Evolutionary conservation across 1,140 invertebrate species (phyloP), one percentile per base, ranked within the genome.

Genomic region (Eumaeus atala): DNA sequence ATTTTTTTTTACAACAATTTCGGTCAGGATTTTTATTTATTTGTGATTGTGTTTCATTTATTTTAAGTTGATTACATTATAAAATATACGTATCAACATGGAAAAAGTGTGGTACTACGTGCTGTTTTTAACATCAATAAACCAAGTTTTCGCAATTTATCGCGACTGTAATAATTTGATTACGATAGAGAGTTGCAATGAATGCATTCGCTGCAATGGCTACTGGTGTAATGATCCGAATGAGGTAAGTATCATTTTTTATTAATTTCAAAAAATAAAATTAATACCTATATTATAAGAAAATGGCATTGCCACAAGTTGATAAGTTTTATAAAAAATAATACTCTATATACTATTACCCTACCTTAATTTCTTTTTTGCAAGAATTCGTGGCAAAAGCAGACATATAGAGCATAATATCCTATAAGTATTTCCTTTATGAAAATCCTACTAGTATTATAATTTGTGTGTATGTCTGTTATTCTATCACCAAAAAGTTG

Each of bases 191-290:
- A 76, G 67, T 59, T 85, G 82, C 67, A 61, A 83, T 51, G 72
- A 83, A 50, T 85, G 82, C 59, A 70, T 80, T 50, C 64, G 76
- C 67, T 80, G 76, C 51, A 72, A 68, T 47, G 73, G 70, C 21
- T 50, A 67, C 18, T 85, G 81, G 81, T 85, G 81, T 59, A 77
- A 67, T n/a, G 62, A 74, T 60, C 63, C 58, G 42, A 52, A 52
- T 51, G 63, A 61, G 65, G 78, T 83, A 70, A 66, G 65, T 54
- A 53, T 37, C 44, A 50, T 35, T 51, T 36, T 42, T 28, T 6
- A 28, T 2, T 28, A n/a, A n/a, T 28, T 28, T 3, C 21, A 28
- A 28, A 28, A 28, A 2, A 28, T 6, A 28, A 2, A 28, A 28
- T 28, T 28, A n/a, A n/a, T n/a, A n/a, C n/a, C n/a, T n/a, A n/a